A percentile compares a stretch with the other conserved stretches of the same genome.
phyloP scores from a whole-genome alignment of 1,140 invertebrate species.

The Brachionus calyciflorus region DNA sequence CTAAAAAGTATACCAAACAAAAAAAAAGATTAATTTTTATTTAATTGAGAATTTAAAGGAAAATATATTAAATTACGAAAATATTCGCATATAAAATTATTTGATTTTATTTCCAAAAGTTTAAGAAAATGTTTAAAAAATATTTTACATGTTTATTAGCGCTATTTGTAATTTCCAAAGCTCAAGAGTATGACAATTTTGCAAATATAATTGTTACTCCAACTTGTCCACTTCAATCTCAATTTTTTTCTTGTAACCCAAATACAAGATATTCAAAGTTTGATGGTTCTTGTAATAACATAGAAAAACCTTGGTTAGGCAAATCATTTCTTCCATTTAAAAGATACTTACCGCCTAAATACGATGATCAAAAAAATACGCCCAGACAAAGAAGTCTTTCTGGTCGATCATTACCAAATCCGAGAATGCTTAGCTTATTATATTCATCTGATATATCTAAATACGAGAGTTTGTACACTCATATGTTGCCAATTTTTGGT shows the following conservation, averaged over 20 bases:
- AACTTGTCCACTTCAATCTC: not conserved
- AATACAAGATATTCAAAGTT: not conserved
- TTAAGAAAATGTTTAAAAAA: not conserved
- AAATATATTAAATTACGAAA: too few relatives aligned
- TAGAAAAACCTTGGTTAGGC: conserved; percentile 72
- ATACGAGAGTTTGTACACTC: not conserved
- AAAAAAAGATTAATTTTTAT: not conserved
- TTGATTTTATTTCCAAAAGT: not conserved
- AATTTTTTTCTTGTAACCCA: not conserved
- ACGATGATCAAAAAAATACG: conserved; percentile 60
- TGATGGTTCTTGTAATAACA: conserved; percentile 83
- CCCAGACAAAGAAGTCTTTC: not conserved
- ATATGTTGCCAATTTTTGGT: conserved; percentile 61
- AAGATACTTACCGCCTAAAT: conserved; percentile 74
- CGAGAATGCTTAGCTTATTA: not conserved
- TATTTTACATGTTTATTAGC: too few relatives aligned
- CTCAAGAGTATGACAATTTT: conserved; percentile 1
- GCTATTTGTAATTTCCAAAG: too few relatives aligned
- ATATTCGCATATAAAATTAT: too few relatives aligned
- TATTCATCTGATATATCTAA: not conserved
- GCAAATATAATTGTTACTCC: not conserved
- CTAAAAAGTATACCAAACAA: not conserved
- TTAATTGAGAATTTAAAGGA: not conserved
- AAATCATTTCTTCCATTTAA: conserved; percentile 72
- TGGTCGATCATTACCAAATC: not conserved